phyloP scores from a whole-genome alignment of 2,888 invertebrate genomes.

The Rhorus exstirpatorius region DNA sequence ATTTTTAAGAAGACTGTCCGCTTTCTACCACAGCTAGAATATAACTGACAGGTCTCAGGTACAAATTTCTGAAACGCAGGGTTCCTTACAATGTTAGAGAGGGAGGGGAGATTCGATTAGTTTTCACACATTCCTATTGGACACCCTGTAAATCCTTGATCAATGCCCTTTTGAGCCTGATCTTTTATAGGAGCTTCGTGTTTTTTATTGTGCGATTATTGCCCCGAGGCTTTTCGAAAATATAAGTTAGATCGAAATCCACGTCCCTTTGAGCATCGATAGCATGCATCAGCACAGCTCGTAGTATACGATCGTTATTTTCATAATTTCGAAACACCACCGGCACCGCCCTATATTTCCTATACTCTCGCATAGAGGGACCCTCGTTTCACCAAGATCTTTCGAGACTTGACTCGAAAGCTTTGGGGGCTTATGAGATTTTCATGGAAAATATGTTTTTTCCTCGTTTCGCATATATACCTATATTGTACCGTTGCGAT shows the following conservation, averaged over 20 bases:
- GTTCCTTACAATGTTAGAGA: no score
- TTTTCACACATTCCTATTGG: no score
- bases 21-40: no score
- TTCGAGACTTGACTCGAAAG: slow-evolving; percentile 41
- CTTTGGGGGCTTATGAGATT: slow-evolving; percentile 63
- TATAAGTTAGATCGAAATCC: slow-evolving; percentile 22
- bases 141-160: slow-evolving; percentile 48
- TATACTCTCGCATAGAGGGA: slow-evolving; percentile 9
- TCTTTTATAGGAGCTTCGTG: neutral
- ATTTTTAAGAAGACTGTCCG: no score
- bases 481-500: neutral
- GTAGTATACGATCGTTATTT: slow-evolving; percentile 39
- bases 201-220: slow-evolving; percentile 55
- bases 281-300: slow-evolving; percentile 5
- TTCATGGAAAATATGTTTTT: slow-evolving; percentile 56
- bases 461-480: slow-evolving; percentile 23
- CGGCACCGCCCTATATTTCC: slow-evolving; percentile 32
- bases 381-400: slow-evolving; percentile 42
- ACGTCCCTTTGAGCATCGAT: slow-evolving; percentile 16
- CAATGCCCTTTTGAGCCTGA: slow-evolving; percentile 17
- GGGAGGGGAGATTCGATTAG: no score
- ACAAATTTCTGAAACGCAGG: no score
- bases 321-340: slow-evolving; percentile 35
- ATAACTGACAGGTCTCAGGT: no score
- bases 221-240: slow-evolving; percentile 56